These are phyloP conservation scores for Cassiopea xamachana DNA, from an alignment of 30 jellyfish, hydroid and myxozoan species.

Conservation along the genomic window DNA sequence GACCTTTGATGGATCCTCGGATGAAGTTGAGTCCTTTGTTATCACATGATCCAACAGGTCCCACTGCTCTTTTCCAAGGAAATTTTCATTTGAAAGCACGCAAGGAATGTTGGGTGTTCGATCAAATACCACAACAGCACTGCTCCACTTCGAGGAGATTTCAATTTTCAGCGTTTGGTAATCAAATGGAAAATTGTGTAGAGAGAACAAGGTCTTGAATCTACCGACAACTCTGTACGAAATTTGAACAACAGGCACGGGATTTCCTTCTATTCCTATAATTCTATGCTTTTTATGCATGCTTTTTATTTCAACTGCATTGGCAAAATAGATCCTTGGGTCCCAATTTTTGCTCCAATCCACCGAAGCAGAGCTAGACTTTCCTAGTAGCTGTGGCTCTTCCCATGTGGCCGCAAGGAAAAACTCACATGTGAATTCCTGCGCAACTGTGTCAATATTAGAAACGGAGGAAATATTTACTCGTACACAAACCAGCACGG, in stretches of 20 bases:
- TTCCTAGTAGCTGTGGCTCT: conserved; percentile 73
- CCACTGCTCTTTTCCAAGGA: conserved; percentile 93
- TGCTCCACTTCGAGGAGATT: conserved; percentile 89
- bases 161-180: conserved; percentile 80
- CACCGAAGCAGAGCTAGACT: conserved; percentile 32
- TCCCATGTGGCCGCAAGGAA: conserved; percentile 95
- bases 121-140: conserved; percentile 69
- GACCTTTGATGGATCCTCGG: conserved; percentile 70
- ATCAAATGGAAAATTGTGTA: conserved; percentile 87
- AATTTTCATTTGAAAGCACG: conserved; percentile 73
- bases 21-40: conserved; percentile 41
- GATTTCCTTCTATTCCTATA: conserved; percentile 42
- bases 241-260: conserved; percentile 69
- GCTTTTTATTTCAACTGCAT: conserved; percentile 88
- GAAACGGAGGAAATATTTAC: conserved; percentile 73
- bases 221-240: conserved; percentile 92
- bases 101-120: conserved; percentile 80
- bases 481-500: conserved; percentile 72
- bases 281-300: conserved; percentile 71
- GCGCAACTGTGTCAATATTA: conserved; percentile 85
- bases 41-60: conserved; percentile 75
- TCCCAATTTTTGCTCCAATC: conserved; percentile 89
- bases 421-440: conserved; percentile 89
- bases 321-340: conserved; percentile 87
- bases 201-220: conserved; percentile 78